Conservation (phyloP, 2,113 vertebrate species). For the Heloderma charlesbogerti region DNA sequence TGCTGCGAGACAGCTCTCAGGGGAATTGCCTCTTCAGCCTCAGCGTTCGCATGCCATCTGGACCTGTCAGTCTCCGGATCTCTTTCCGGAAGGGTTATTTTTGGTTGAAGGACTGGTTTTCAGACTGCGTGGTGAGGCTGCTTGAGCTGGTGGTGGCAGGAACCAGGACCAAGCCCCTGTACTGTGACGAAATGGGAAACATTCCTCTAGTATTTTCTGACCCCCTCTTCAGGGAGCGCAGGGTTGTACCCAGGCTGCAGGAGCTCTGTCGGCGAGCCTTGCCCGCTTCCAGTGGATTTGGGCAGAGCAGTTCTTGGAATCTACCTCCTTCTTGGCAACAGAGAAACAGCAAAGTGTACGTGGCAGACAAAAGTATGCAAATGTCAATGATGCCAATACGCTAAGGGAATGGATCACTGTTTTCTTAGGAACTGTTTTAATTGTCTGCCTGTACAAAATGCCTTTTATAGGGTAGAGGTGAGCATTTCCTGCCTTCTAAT, state of each 20-base stretch:
- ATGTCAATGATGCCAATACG: not conserved
- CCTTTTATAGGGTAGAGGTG: accelerated
- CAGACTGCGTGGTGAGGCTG: slow-evolving; percentile 61
- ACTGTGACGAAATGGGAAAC: slow-evolving; percentile 71
- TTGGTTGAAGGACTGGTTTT: slow-evolving; percentile 70
- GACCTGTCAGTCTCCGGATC: slow-evolving; percentile 71
- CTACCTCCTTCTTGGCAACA: not conserved
- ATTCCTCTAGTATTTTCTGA: slow-evolving; percentile 67
- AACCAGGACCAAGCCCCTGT: slow-evolving; percentile 60
- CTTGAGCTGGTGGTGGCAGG: slow-evolving; percentile 70
- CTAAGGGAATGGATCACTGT: slow-evolving; percentile 24
- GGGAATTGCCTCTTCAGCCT: slow-evolving; percentile 73
- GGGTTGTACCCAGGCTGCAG: slow-evolving; percentile 52
- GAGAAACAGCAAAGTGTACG: not conserved
- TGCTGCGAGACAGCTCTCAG: slow-evolving; percentile 77
- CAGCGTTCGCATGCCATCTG: slow-evolving; percentile 57
- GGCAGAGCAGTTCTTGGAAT: accelerated
- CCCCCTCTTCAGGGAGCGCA: slow-evolving; percentile 68
- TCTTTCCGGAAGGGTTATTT: slow-evolving; percentile 73
- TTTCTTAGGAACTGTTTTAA: slow-evolving; percentile 23
- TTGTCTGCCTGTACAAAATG: not conserved
- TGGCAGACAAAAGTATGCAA: not conserved
- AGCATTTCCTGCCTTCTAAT: not conserved
- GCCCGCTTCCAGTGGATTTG: accelerated
- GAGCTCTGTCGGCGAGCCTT: slow-evolving; percentile 67